Percentiles rank a stretch among this genome's conserved stretches.
phyloP scores from a whole-genome alignment of 2,888 invertebrate genomes.

The Sisyra nigra region DNA sequence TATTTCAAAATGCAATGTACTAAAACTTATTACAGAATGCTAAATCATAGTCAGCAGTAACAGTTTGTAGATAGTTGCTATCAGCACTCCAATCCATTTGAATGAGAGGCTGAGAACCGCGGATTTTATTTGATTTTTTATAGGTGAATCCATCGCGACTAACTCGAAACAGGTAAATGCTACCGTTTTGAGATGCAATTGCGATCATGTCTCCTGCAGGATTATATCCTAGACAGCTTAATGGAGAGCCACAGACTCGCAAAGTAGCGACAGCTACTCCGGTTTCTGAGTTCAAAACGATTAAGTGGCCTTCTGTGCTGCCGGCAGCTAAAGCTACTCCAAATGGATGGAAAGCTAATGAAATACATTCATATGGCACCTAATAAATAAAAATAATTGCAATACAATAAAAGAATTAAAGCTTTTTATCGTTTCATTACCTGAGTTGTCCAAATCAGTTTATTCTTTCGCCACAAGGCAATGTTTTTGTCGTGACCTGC shows the following conservation, averaged over 20 bases:
- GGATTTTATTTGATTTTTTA: constrained; percentile 76
- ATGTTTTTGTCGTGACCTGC: constrained; percentile 85
- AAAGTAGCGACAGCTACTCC: constrained; percentile 74
- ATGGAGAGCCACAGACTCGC: constrained; percentile 71
- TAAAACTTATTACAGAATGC: constrained; percentile 48
- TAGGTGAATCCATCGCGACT: constrained; percentile 81
- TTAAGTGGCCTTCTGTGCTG: constrained; percentile 75
- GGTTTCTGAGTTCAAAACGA: constrained; percentile 72
- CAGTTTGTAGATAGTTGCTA: constrained; percentile 73
- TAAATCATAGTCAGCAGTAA: constrained; percentile 78
- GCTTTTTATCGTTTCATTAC: constrained; percentile 25
- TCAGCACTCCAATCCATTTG: constrained; percentile 88
- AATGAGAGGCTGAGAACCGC: constrained; percentile 68
- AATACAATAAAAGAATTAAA: background rate
- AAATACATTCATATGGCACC: constrained; percentile 77
- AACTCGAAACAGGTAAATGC: constrained; percentile 66
- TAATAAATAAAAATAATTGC: constrained; percentile 19
- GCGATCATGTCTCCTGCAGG: constrained; percentile 79
- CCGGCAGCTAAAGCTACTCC: constrained; percentile 79
- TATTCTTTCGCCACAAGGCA: constrained; percentile 79
- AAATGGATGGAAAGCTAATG: constrained; percentile 73
- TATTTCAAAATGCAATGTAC: too few species aligned
- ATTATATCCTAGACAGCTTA: constrained; percentile 76
- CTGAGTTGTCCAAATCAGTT: constrained; percentile 73
- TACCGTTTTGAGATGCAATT: constrained; percentile 82